phyloP scores from a whole-genome alignment of 2,797 vertebrate genomes.

The Sebastes variabilis region DNA sequence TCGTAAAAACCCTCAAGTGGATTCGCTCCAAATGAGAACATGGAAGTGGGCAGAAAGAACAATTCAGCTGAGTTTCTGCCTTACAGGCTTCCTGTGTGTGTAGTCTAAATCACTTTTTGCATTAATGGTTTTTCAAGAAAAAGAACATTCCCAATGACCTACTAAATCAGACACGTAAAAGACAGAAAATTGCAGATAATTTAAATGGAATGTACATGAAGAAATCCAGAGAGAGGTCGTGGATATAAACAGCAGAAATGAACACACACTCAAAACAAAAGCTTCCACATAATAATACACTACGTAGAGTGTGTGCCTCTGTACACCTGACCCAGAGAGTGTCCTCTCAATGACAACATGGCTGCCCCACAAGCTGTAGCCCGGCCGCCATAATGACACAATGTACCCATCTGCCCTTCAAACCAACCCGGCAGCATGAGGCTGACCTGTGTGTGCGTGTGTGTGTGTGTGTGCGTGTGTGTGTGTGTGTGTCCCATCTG shows the following conservation, averaged over 20 bases:
- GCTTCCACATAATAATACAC: not conserved
- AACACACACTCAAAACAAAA: constrained; percentile 9
- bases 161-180: constrained; percentile 35
- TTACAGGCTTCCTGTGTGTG: constrained; percentile 40
- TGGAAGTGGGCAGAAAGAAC: constrained; percentile 53
- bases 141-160: constrained; percentile 28
- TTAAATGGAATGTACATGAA: constrained; percentile 16
- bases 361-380: constrained; percentile 65
- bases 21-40: constrained; percentile 61
- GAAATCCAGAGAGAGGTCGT: not conserved
- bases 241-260: not conserved
- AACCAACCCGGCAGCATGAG: constrained; percentile 69
- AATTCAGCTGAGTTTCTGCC: constrained; percentile 49
- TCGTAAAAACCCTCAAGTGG: constrained; percentile 55
- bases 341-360: constrained; percentile 80
- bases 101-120: constrained; percentile 49
- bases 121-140: constrained; percentile 37
- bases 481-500: constrained; percentile 77
- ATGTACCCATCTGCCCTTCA: constrained; percentile 82
- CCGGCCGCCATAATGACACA: constrained; percentile 77
- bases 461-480: not conserved
- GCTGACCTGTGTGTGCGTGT: constrained; percentile 64
- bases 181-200: constrained; percentile 27
- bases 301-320: constrained; percentile 21
- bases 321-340: constrained; percentile 57